phyloP scores from a whole-genome alignment of 1,140 invertebrate genomes.

The Drosophila leontia region DNA sequence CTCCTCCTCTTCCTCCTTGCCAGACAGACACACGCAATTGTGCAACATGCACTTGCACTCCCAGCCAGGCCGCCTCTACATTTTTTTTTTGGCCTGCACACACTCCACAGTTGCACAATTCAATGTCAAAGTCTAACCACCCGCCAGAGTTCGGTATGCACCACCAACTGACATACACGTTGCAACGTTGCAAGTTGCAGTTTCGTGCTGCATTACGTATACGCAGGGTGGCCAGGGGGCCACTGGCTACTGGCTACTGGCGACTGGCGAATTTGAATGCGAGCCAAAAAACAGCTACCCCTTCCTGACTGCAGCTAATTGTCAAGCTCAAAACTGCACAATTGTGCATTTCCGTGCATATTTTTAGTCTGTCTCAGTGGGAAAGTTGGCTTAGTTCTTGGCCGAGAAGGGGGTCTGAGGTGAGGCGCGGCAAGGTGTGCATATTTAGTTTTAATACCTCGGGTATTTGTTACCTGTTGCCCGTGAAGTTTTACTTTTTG shows the following conservation, averaged over 20 bases:
- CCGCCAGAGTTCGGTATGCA: slow-evolving; percentile 32
- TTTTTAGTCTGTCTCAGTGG: slow-evolving; percentile 61
- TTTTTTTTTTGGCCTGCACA: slow-evolving; percentile 24
- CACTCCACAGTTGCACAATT: slow-evolving; percentile 64
- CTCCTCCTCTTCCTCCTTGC: slow-evolving; percentile 14
- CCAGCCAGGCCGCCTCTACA: slow-evolving; percentile 21
- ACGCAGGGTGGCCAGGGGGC: slow-evolving; percentile 55
- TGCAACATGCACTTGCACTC: slow-evolving; percentile 75
- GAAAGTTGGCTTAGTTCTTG: slow-evolving; percentile 9
- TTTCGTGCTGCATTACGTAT: slow-evolving; percentile 71
- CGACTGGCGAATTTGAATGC: slow-evolving; percentile 68
- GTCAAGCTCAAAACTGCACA: slow-evolving; percentile 78
- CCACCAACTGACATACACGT: slow-evolving; percentile 2
- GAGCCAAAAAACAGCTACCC: slow-evolving; percentile 65
- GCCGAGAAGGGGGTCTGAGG: neutral
- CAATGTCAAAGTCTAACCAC: slow-evolving; percentile 75
- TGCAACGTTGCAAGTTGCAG: slow-evolving; percentile 30
- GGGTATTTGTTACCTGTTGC: slow-evolving; percentile 83
- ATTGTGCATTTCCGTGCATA: slow-evolving; percentile 85
- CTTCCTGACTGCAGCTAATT: slow-evolving; percentile 78
- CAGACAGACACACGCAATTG: slow-evolving; percentile 76
- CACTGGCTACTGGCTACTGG: slow-evolving; percentile 13
- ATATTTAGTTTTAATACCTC: slow-evolving; percentile 83
- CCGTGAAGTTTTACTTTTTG: slow-evolving; percentile 73
- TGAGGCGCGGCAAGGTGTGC: slow-evolving; percentile 49